phyloP scores from a whole-genome alignment of 2,797 vertebrate species.

The Centropyge bicolor region DNA sequence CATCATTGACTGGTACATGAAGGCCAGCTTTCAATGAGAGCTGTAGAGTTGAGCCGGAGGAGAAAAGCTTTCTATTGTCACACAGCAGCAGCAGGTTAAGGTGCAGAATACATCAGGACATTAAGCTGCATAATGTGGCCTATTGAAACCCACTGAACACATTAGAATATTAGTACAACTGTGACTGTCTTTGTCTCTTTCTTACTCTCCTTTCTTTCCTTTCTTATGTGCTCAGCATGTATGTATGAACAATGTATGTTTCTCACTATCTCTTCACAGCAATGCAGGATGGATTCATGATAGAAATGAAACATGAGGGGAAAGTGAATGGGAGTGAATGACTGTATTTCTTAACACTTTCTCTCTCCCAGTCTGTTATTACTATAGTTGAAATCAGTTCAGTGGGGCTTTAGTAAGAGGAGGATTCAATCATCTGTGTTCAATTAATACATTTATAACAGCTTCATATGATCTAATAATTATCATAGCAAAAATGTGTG shows the following conservation, averaged over 20 bases:
- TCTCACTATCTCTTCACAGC: not conserved
- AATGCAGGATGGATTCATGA: not conserved
- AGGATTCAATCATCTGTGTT: not conserved
- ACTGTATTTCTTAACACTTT: not conserved
- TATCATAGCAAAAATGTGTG: not conserved
- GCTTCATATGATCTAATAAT: not conserved
- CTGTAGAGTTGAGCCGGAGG: conserved; percentile 29
- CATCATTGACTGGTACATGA: conserved; percentile 62
- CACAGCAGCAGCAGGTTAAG: conserved; percentile 47
- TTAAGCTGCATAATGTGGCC: conserved; percentile 64
- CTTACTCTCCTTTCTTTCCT: conserved; percentile 8
- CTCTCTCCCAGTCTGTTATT: not conserved
- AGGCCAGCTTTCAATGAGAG: conserved; percentile 53
- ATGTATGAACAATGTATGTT: not conserved
- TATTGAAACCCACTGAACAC: conserved; percentile 67
- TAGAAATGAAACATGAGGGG: not conserved
- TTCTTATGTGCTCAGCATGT: conserved; percentile 4
- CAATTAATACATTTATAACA: not conserved
- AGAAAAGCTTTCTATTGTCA: conserved; percentile 55
- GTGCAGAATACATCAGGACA: conserved; percentile 58
- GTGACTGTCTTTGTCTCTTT: conserved; percentile 10
- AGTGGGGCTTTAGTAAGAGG: conserved; percentile 1
- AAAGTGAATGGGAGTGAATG: conserved; percentile 6
- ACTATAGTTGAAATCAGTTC: not conserved
- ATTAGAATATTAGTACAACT: conserved; percentile 45